These are phyloP conservation scores for Morinoia aosen DNA, from an alignment of 2,888 invertebrate species.

Conservation along the genomic window DNA sequence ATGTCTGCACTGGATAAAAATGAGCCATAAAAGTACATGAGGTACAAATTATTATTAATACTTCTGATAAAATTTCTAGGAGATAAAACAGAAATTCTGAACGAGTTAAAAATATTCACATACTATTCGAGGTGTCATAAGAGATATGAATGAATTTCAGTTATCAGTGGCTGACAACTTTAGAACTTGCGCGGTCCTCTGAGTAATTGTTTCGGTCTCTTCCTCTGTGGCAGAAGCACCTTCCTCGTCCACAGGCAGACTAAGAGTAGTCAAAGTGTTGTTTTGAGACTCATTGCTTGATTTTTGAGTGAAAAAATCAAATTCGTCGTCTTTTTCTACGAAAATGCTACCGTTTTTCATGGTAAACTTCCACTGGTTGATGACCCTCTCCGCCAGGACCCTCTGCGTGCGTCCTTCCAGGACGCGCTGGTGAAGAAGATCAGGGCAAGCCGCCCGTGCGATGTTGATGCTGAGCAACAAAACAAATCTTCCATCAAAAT, in stretches of 20 bases:
- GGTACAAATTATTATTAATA: neutral
- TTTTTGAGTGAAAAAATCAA: neutral
- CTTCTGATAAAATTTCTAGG: neutral
- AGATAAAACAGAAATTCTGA: neutral
- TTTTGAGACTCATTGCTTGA: neutral
- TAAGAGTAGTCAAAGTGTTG: neutral
- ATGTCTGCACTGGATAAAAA: neutral
- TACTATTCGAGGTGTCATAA: neutral
- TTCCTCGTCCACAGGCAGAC: neutral
- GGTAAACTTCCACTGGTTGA: neutral
- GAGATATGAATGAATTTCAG: neutral
- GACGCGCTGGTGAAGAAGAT: neutral
- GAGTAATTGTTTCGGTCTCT: neutral
- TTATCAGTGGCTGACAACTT: neutral
- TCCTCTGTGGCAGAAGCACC: neutral
- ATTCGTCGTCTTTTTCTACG: neutral
- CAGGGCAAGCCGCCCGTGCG: conserved; percentile 19
- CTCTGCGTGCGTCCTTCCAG: neutral
- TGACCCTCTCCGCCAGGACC: neutral
- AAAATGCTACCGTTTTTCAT: neutral
- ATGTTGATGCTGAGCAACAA: conserved; percentile 27
- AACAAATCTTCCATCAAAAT: too few species aligned
- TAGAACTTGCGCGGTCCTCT: neutral
- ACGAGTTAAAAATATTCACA: neutral
- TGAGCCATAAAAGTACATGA: neutral